Base-by-base conservation (phyloP, 37 sponge, comb jelly and placozoan species). In the Ianthella basta region DNA sequence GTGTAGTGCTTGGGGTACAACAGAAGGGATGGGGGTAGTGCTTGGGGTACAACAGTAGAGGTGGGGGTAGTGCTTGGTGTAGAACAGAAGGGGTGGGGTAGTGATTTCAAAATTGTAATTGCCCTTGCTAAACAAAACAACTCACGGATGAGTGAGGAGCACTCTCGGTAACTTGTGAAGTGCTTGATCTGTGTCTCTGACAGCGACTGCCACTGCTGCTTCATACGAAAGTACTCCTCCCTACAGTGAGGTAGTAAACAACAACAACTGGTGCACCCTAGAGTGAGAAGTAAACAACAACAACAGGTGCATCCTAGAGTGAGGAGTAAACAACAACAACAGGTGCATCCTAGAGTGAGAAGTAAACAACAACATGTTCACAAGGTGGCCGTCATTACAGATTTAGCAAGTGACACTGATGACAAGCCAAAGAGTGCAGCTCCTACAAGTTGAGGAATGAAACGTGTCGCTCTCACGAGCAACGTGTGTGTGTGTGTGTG, bases 131-230 rank as follows among this genome's bases (percentile, higher is more conserved):
- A 72, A 78, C 15, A 78, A 40, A n/a, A n/a, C n/a, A n/a, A n/a
- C 87, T 88, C 63, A 97, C 95, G 70, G 36, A 95, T 88, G 55
- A 91, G 87, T 19, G 33, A 55, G 72, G 79, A 80, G 27, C 60
- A 55, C 6, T 92, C 89, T 55, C 89, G 80, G 83, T 87, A 90
- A 24, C 36, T 64, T 0, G 75, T 35, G 87, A 92, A 94, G 54
- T 83, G 63, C 39, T 85, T 87, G 80, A 90, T 74, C 84, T 97
- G 98, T 6, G 60, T 36, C 0, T 81, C 79, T 1, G 89, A 79
- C 72, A 97, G 88, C 5, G 87, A 53, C 84, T 89, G 63, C 98
- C 96, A 97, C 77, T 97, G 98, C 53, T 68, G 66, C 80, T 93
- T 93, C 86, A 95, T 87, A 18, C 33, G 36, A 50, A 86, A 87